Evolutionary conservation across 2,797 vertebrate species (phyloP), one percentile per base, ranked within the genome.

Genomic region (Lemur catta): DNA sequence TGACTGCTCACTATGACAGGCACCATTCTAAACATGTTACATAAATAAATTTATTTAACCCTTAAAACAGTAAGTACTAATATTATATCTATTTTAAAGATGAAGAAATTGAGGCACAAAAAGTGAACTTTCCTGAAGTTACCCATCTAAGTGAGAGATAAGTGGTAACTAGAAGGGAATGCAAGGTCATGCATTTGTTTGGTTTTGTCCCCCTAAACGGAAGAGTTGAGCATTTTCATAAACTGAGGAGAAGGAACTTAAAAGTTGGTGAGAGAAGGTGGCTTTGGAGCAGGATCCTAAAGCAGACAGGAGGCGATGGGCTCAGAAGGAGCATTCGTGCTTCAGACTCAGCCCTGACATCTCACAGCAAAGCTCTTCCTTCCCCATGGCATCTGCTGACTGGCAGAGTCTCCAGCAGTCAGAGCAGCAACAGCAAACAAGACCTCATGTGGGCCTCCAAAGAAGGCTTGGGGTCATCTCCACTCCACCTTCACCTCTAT

Each of bases 41-140:
- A 43, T 93, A 2, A 78, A 41, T 26, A 84, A 79, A n/a, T 35
- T 55, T 33, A 61, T 52, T 96, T 35, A 48, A 63, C 63, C 80
- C 50, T 69, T 24, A 30, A 65, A 35, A 90, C 41, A 46, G 18
- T 63, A 63, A 57, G 35, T 41, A 57, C 52, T 80, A 41, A 61
- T 57, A 7, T 14, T 63, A 12, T 22, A 24, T 55, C 71, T 52
- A 2, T 79, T 57, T 97, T 84, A 52, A 59, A 85, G 28, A 43
- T 89, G 46, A 93, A 92, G 52, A 82, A 89, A 96, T n/a, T 72
- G 43, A 63, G 41, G 38, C 43, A 67, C 15, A 71, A 89, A 84
- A 87, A 79, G 28, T 76, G 43, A 86, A 78, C 30, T 92, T 92
- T 63, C 72, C 90, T 65, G 3, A 89, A 69, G 38, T 89, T 55